Base-by-base conservation (phyloP, 2,888 invertebrate species). In the Pharmacophagus antenor region DNA sequence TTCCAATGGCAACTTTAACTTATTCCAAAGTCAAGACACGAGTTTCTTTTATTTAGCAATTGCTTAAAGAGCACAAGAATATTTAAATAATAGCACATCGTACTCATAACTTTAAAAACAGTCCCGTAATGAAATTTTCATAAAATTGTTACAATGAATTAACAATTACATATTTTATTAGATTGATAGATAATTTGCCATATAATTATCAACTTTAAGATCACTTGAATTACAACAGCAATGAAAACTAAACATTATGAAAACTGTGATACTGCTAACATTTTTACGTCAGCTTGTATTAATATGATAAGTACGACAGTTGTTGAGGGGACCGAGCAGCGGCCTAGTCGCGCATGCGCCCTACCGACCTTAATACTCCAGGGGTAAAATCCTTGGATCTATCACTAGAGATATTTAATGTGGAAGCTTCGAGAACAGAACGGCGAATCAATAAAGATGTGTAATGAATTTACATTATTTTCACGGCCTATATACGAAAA, bases 331-430 rank as follows among this genome's bases (percentile, higher is more conserved):
- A 57, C 55, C 56, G 50, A 58, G 65, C 50, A 55, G 61, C 37
- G 48, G 60, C 61, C 2, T 8, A 20, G 12, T 48, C 51, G 67
- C 68, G 68, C 68, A 68, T 68, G 68, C 67, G 67, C 55, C 17
- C n/a, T 52, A 0, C 6, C 8, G 17, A 3, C 8, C 8, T 8
- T 3, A 18, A 37, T 52, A 51, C 60, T 50, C 51, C 41, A 47
- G 60, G 60, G 60, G 56, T 22, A 23, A 21, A 37, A 23, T 46
- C 55, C 41, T 31, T 22, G 37, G 20, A 61, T 56, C 41, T 61
- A 48, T 53, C 21, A 41, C 44, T 22, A 37, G 47, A 46, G 37
- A 60, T 56, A 51, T 44, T 55, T 60, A n/a, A n/a, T n/a, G n/a
- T n/a, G 31, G 50, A 60, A 49, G 37, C 58, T 52, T 47, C 25